Evolutionary conservation across 1,140 invertebrate genomes (phyloP), one percentile per base, ranked within the genome.

Genomic region (Procambarus virginalis): DNA sequence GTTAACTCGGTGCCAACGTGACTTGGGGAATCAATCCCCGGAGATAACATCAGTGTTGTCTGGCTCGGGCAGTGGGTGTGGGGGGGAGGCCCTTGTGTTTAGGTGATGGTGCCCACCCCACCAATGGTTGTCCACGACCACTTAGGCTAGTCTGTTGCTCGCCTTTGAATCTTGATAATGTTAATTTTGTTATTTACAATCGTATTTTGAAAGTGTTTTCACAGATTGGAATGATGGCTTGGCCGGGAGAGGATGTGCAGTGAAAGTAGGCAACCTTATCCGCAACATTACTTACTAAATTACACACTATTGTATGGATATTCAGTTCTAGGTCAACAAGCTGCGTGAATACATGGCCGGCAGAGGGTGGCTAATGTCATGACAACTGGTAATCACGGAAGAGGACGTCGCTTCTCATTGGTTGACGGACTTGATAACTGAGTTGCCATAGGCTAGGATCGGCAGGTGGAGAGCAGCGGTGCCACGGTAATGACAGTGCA

Each of bases 381-480:
- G 68, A 73, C n/a, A n/a, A 73, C 20, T 4, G 68, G 68, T 73
- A 73, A 73, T 73, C 2, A 20, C 68, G n/a, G n/a, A n/a, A 73
- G 20, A 73, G n/a, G 8, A 73, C 17, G 22, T 45, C 8, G n/a
- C 3, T 73, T 10, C 12, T 81, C 51, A 45, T 34, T 81, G 79
- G 22, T 34, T 58, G 51, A 45, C 4, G 20, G 10, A 6, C 34
- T 81, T 20, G 9, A 12, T 46, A 82, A 5, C 22, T 46, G 10
- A 46, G 60, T 60, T 64, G 22, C 68, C 58, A 82, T 82, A 68
- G 80, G 80, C 80, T 82, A 34, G 10, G 8, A 64, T 3, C 80
- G 60, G 60, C 80, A 82, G 80, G 80, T 82, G 80, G 34, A 49
- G 12, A 49, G 58, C 9, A 20, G 22, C 20, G 68, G 14, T 73